Evolutionary conservation across 2,888 invertebrate species (phyloP), one percentile per base, ranked within the genome.

Genomic region (Pogonocherus hispidulus): DNA sequence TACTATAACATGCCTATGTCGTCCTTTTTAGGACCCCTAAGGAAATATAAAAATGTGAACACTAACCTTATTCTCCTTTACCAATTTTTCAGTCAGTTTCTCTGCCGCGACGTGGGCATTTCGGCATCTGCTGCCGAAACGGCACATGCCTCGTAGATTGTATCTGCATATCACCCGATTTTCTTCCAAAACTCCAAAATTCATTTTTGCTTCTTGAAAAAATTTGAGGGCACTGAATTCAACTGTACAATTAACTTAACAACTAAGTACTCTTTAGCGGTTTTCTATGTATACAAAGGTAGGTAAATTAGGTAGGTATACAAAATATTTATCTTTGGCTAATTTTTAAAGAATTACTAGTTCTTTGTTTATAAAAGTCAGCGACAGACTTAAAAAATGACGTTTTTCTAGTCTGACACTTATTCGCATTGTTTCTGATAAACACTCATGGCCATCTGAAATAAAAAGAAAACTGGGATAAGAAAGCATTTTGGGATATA

Each of bases 101-200:
- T 71, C 63, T 2, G 71, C 69, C 16, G 44, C 55, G 20, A 66
- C 64, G 52, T 78, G 76, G 9, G 69, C 19, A 57, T 76, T 71
- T 68, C 78, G 72, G 55, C 78, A 78, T 27, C 71, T 63, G 51
- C 47, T 67, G 8, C 78, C 78, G 67, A 78, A 78, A 52, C 74
- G 71, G 41, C 78, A 78, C 59, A 71, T 75, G 14, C 77, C 78
- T 57, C 72, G 51, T 19, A 74, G 54, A 52, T 76, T 72, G 37
- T 73, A 77, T 52, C 64, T 66, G 55, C 78, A 78, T 59, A 76
- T 70, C 2, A 23, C 16, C 66, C 68, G 66, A 35, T 59, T 63
- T 56, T 49, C 60, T 20, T 56, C 41, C 22, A 56, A 35, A 20
- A 56, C 20, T 49, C 51, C 51, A 32, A 62, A 51, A 37, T 49